Evolutionary conservation across 2,888 invertebrate genomes (phyloP), one percentile per base, ranked within the genome.

Genomic region (Cacoxenus indagator): DNA sequence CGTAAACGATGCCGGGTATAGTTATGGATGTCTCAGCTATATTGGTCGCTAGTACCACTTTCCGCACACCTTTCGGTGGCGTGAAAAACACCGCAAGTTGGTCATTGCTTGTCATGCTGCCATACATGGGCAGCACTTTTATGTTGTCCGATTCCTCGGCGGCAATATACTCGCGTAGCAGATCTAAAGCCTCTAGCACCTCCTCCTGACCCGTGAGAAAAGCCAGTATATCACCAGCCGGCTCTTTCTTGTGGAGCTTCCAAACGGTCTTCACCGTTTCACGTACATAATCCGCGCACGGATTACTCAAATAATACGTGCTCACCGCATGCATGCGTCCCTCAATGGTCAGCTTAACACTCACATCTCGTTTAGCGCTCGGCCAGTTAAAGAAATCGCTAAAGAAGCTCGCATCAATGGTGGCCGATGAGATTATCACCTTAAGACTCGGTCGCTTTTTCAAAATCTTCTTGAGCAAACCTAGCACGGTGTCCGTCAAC

Each of bases 11-110:
- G 26, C 97, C 97, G 3, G 95, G 93, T 81, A 99, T 97, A 0
- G 99, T 99, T 19, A 99, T 92, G 1, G 98, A 97, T 0, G 99
- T 96, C 88, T 99, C 99, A 0, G 99, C 98, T 65, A 99, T 95
- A 85, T 99, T 99, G 0, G 98, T 99, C 0, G 98, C 95, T 4
- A 99, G 90, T 0, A 99, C 92, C 24, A 98, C 92, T 89, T 98
- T 99, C 29, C 99, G 90, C 0, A 92, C 91, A 37, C 93, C 93
- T 72, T 91, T 91, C 0, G 92, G 92, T 0, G 92, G 90, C 9
- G 89, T 89, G 78, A 93, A 92, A 85, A 98, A 97, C 0, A 95
- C 97, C 83, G 93, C 93, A 69, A 95, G 86, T 86, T 96, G 94
- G 71, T 95, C 94, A 54, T 91, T 89, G 78, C 92, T 91, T 0